A percentile compares a stretch with the other conserved stretches of the same genome.
phyloP scores from a whole-genome alignment of 2,113 vertebrate genomes.

The Corynorhinus townsendii region DNA sequence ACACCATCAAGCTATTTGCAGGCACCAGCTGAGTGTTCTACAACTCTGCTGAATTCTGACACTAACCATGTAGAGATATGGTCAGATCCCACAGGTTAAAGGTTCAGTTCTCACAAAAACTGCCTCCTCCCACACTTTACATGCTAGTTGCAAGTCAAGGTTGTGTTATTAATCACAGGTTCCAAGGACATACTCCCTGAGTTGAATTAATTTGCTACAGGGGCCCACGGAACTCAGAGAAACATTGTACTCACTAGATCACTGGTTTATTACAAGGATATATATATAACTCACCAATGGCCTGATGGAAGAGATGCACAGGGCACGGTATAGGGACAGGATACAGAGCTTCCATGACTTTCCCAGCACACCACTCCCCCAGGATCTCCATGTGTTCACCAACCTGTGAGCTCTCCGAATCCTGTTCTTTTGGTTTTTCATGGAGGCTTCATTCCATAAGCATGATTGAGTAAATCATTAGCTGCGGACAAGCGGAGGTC shows the following conservation, averaged over 20 bases:
- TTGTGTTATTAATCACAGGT: background rate
- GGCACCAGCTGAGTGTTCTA: background rate
- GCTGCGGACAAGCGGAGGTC: background rate
- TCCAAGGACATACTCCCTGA: background rate
- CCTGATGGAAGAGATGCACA: background rate
- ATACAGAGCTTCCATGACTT: background rate
- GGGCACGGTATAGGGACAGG: background rate
- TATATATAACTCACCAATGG: background rate
- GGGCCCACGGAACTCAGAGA: background rate
- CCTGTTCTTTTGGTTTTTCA: background rate
- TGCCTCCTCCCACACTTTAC: background rate
- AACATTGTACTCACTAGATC: background rate
- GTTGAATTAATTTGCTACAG: background rate
- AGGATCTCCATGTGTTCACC: rapidly evolving
- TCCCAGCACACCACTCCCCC: background rate
- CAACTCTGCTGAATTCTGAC: background rate
- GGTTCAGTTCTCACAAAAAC: background rate
- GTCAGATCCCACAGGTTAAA: background rate
- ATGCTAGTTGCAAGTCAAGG: background rate
- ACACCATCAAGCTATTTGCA: background rate
- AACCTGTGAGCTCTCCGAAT: background rate
- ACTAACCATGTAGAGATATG: background rate
- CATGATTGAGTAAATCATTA: background rate
- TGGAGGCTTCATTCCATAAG: background rate
- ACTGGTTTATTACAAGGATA: background rate